Evolutionary conservation across 2,113 vertebrate genomes (phyloP).

Genomic region (Girardinichthys multiradiatus): DNA sequence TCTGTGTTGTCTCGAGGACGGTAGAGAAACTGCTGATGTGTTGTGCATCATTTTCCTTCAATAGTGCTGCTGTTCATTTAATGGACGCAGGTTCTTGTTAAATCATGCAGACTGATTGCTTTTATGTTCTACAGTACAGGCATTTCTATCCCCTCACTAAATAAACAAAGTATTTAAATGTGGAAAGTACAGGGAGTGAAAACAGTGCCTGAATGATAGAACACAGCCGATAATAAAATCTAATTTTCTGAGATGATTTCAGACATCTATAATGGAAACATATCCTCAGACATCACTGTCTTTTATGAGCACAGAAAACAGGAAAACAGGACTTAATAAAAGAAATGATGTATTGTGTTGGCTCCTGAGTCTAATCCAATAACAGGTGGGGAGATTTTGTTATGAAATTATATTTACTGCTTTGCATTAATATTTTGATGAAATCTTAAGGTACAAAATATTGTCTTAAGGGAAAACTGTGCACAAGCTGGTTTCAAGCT

Average conservation of each 20-base stretch:
- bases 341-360: slow-evolving; percentile 10
- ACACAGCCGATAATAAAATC: slow-evolving; percentile 28
- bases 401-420: background rate
- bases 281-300: slow-evolving; percentile 28
- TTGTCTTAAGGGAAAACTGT: background rate
- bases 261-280: slow-evolving; percentile 28
- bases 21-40: slow-evolving; percentile 77
- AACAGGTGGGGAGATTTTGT: background rate
- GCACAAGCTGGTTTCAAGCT: too few relatives aligned
- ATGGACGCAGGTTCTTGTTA: slow-evolving; percentile 81
- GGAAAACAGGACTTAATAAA: slow-evolving; percentile 30
- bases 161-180: slow-evolving; percentile 77
- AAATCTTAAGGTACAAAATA: background rate
- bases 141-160: slow-evolving; percentile 71
- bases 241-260: slow-evolving; percentile 30
- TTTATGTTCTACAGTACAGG: slow-evolving; percentile 80
- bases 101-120: slow-evolving; percentile 82
- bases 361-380: slow-evolving; percentile 6
- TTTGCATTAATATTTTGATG: background rate
- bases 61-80: slow-evolving; percentile 76
- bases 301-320: slow-evolving; percentile 14
- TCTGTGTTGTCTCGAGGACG: slow-evolving; percentile 51
- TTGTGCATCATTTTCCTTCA: slow-evolving; percentile 63
- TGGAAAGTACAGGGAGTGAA: slow-evolving; percentile 19
- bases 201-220: slow-evolving; percentile 37